Evolutionary conservation across 2,113 vertebrate genomes (phyloP).

Genomic region (Bos javanicus): DNA sequence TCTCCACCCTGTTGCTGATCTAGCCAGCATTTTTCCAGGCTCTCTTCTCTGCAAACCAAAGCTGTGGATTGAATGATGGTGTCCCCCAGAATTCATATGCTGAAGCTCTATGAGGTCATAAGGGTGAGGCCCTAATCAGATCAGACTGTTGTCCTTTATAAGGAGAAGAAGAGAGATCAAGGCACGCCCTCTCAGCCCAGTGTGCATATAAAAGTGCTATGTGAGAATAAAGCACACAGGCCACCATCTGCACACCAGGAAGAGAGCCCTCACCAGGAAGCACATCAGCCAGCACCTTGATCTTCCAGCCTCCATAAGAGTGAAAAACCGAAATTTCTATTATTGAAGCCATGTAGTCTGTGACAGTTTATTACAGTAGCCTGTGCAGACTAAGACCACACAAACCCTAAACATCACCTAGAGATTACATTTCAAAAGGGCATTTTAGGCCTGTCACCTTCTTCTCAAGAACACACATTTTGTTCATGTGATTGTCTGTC

Average conservation of each 20-base stretch:
- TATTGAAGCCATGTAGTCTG: not conserved
- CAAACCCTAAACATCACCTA: not conserved
- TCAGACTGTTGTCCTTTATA: not conserved
- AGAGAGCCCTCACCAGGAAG: not conserved
- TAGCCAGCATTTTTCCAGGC: not conserved
- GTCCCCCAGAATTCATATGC: not conserved
- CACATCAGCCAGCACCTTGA: not conserved
- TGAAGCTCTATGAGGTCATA: not conserved
- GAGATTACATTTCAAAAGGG: not conserved
- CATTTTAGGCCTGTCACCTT: not conserved
- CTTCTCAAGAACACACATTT: not conserved
- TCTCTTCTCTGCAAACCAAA: not conserved
- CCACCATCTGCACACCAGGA: not conserved
- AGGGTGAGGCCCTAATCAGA: not conserved
- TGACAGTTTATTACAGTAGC: not conserved
- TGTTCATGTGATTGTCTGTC: not conserved
- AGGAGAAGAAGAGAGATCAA: not conserved
- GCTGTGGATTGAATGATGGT: not conserved
- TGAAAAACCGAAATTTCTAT: not conserved
- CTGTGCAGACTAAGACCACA: not conserved
- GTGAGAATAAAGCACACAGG: not conserved
- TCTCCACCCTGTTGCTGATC: not conserved
- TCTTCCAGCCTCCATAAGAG: not conserved
- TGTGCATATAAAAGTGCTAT: not conserved
- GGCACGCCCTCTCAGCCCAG: not conserved